Evolutionary conservation across 1,140 invertebrate genomes (phyloP), one percentile per base, ranked within the genome.

Genomic region (Drosophila suzukii): DNA sequence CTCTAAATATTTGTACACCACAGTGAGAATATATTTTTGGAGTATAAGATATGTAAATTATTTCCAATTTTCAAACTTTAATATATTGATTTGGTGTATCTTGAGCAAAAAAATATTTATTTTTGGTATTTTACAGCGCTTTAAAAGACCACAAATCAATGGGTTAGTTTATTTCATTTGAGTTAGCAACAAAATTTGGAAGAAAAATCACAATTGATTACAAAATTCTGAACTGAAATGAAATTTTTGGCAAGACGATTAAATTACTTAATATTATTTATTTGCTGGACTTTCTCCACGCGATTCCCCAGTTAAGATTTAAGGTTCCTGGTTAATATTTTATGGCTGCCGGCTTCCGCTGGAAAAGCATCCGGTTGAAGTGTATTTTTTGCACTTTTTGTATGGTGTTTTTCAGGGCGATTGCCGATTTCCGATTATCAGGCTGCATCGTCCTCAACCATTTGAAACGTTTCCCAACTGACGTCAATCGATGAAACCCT

Each of bases 261-360:
- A 49, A 50, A n/a, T 11, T 32, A 3, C 10, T 12, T 32, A 24
- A 15, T 20, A 24, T 13, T 34, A 36, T 63, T 20, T 36, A 51
- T 43, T 36, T 15, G 0, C 5, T 3, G 11, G 20, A 43, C 15
- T 13, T 11, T 61, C 41, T 7, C 17, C 6, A 30, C 3, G 1
- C 30, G 36, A 17, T 20, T 38, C 34, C 27, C 13, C 61, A 39
- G 13, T 49, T 66, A 32, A 47, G 43, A 30, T n/a, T 38, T 30
- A 30, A 65, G 27, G 5, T 43, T 66, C 51, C 36, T 51, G 24
- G 17, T 65, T 17, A 66, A 67, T 66, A 51, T 67, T 67, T 67
- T 2, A 67, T 66, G 44, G 46, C 63, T 41, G 30, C 46, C 13
- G 44, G 60, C 65, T 43, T 66, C 65, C 65, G 65, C 4, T 34